Conservation (phyloP, 2,113 vertebrate genomes). For the Neodon shergylaensis region DNA sequence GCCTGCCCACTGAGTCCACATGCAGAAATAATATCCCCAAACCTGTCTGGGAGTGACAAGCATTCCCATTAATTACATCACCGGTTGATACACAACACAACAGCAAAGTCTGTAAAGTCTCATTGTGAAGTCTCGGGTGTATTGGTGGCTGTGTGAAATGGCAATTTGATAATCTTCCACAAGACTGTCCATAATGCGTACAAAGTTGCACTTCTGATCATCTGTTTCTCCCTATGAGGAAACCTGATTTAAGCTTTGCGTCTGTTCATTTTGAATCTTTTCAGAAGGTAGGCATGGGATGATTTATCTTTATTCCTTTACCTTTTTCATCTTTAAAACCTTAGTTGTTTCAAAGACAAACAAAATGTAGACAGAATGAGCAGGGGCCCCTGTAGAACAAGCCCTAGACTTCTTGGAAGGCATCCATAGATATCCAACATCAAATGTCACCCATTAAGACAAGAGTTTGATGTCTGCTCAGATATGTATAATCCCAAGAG, state of each 20-base stretch:
- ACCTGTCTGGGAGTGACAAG: background rate
- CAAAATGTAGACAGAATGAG: background rate
- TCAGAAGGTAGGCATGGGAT: background rate
- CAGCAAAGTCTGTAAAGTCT: background rate
- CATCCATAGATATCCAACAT: background rate
- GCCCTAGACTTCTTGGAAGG: background rate
- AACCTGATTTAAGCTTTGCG: background rate
- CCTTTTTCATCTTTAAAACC: background rate
- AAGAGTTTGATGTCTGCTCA: background rate
- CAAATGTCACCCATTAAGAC: background rate
- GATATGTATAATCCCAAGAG: background rate
- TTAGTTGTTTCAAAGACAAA: background rate
- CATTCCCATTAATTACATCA: background rate
- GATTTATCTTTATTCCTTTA: background rate
- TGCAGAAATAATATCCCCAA: background rate
- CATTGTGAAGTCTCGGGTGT: too few species aligned
- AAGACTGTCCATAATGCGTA: background rate
- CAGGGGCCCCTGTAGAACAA: background rate
- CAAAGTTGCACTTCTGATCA: background rate
- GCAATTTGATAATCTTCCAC: background rate
- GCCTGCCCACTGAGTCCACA: background rate
- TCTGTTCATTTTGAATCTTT: constrained; percentile 2
- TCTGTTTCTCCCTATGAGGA: background rate
- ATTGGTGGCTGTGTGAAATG: background rate
- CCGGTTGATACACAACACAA: background rate